A percentile compares a stretch with the other conserved stretches of the same genome.
Conservation (phyloP, 2,888 invertebrate genomes). For the Lagria hirta region DNA sequence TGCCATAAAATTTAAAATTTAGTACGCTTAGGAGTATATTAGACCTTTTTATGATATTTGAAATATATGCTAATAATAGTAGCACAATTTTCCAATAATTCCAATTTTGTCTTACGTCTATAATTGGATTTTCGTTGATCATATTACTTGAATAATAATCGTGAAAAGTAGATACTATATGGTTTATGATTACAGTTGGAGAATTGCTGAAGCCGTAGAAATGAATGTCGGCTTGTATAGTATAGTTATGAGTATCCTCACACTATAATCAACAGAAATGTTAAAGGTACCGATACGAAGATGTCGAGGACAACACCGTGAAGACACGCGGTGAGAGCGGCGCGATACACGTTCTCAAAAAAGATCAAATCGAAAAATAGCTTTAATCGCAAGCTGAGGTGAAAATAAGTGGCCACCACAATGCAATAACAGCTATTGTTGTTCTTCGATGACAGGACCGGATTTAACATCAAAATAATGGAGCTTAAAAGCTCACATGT, state of each 20-base stretch:
- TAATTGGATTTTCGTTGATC: slow-evolving; percentile 34
- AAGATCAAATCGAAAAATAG: slow-evolving; percentile 35
- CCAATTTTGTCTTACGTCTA: slow-evolving; percentile 21
- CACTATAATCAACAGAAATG: slow-evolving; percentile 40
- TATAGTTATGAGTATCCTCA: slow-evolving; percentile 39
- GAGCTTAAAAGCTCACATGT: too few species aligned
- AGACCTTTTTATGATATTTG: too few species aligned
- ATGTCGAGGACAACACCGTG: slow-evolving; percentile 30
- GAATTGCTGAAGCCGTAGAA: slow-evolving; percentile 35
- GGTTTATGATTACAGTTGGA: slow-evolving; percentile 34
- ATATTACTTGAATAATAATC: slow-evolving; percentile 37
- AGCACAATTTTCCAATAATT: slow-evolving; percentile 21
- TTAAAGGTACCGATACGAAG: slow-evolving; percentile 37
- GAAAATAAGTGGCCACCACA: slow-evolving; percentile 35
- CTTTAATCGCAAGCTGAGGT: slow-evolving; percentile 36
- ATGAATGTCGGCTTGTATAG: slow-evolving; percentile 38
- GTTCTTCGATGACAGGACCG: slow-evolving; percentile 21
- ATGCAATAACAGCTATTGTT: slow-evolving; percentile 29
- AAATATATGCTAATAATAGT: too few species aligned
- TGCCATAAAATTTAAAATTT: too few species aligned
- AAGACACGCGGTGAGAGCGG: slow-evolving; percentile 26
- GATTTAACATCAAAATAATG: slow-evolving; percentile 3
- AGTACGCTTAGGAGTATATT: too few species aligned
- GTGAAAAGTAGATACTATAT: slow-evolving; percentile 35
- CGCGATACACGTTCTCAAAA: slow-evolving; percentile 33